phyloP scores from a whole-genome alignment of 2,888 invertebrate species.

The Reticulitermes lucifugus region DNA sequence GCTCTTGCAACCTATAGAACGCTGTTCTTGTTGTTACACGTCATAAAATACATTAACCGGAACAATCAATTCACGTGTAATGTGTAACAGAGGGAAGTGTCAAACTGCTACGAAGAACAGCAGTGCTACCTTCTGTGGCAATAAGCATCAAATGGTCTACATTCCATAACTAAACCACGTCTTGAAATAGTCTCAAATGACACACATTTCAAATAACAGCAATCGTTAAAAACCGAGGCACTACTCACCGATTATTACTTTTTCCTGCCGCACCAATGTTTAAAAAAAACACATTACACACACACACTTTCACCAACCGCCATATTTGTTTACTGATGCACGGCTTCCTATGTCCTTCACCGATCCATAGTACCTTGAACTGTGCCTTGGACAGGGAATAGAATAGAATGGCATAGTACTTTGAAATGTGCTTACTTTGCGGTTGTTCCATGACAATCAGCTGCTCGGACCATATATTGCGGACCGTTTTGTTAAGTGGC shows the following conservation, averaged over 20 bases:
- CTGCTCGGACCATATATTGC: no score
- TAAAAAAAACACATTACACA: background rate
- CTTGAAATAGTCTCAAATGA: background rate
- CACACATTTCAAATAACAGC: background rate
- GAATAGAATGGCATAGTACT: no score
- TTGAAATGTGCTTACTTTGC: no score
- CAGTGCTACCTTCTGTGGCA: background rate
- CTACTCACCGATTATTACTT: background rate
- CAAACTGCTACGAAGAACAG: no score
- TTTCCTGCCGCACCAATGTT: background rate
- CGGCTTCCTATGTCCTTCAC: background rate
- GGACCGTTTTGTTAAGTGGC: no score
- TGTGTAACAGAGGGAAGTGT: no score
- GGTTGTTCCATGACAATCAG: no score
- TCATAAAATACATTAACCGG: no score
- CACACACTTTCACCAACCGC: slow-evolving; percentile 11
- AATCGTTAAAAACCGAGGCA: background rate
- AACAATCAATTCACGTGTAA: no score
- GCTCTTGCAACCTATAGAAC: no score
- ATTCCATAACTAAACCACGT: background rate
- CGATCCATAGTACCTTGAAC: background rate
- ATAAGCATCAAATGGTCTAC: slow-evolving; percentile 3
- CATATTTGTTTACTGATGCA: slow-evolving; percentile 34
- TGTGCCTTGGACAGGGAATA: background rate
- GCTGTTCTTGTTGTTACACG: no score